phyloP scores from a whole-genome alignment of 2,888 invertebrate species.

The Amblyjoppa fuscipennis region DNA sequence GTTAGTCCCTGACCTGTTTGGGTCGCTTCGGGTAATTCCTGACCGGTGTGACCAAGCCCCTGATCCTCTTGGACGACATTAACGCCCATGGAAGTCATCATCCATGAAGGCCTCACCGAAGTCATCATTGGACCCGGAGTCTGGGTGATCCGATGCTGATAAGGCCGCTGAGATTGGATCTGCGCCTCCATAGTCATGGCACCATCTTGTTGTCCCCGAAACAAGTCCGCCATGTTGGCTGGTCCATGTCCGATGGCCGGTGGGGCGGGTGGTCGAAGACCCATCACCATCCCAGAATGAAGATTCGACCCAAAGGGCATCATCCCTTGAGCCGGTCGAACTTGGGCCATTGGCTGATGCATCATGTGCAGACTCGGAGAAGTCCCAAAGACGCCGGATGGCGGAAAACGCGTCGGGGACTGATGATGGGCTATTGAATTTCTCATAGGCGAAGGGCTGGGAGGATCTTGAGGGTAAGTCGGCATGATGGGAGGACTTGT shows the following conservation, averaged over 20 bases:
- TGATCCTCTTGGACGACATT: conserved; percentile 2
- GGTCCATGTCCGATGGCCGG: not conserved
- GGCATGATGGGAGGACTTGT: not conserved
- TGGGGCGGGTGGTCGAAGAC: conserved; percentile 17
- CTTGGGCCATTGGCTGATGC: conserved; percentile 57
- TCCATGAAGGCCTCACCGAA: conserved; percentile 54
- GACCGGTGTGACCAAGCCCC: conserved; percentile 28
- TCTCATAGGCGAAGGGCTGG: conserved; percentile 47
- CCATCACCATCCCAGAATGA: conserved; percentile 31
- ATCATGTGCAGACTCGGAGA: conserved; percentile 12
- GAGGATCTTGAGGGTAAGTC: conserved; percentile 42
- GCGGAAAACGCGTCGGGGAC: conserved; percentile 30
- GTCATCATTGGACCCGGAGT: conserved; percentile 53
- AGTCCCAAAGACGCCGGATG: conserved; percentile 19
- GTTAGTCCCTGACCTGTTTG: conserved; percentile 11
- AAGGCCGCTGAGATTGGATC: conserved; percentile 24
- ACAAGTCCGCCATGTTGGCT: not conserved
- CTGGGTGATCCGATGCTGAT: conserved; percentile 19
- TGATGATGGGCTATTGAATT: conserved; percentile 53
- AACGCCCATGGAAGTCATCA: conserved; percentile 36
- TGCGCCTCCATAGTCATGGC: conserved; percentile 10
- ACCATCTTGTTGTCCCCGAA: not conserved
- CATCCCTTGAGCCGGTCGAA: conserved; percentile 41
- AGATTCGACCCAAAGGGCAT: conserved; percentile 6
- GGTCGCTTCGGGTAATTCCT: conserved; percentile 26